These are phyloP conservation scores for Lepetodrilus schrolli DNA, from an alignment of 2,888 invertebrate genomes.

Conservation along the genomic window DNA sequence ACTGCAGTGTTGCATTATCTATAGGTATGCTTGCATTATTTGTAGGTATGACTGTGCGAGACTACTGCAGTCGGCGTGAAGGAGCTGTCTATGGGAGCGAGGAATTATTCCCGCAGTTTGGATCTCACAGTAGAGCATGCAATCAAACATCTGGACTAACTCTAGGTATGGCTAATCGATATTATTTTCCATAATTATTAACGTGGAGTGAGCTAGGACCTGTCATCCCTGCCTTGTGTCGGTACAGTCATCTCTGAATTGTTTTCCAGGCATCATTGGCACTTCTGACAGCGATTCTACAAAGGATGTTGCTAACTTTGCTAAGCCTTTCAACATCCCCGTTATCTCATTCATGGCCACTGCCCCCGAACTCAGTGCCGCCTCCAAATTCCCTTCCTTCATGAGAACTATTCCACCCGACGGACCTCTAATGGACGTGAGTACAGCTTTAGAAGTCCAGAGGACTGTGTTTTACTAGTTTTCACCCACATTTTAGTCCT, in stretches of 20 bases:
- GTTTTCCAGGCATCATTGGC: conserved; percentile 79
- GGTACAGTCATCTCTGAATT: no score
- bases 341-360: conserved; percentile 72
- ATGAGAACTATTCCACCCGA: conserved; percentile 71
- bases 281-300: conserved; percentile 78
- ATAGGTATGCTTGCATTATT: conserved; percentile 14
- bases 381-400: conserved; percentile 58
- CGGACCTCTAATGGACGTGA: conserved; percentile 62
- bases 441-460: no score
- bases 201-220: no score
- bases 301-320: conserved; percentile 77
- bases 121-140: conserved; percentile 44
- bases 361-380: conserved; percentile 56
- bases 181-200: no score
- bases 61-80: conserved; percentile 50
- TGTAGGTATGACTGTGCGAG: conserved; percentile 59
- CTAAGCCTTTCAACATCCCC: conserved; percentile 78
- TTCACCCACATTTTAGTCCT: no score
- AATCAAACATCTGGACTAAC: not conserved
- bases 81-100: conserved; percentile 46
- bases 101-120: conserved; percentile 52
- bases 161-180: conserved; percentile 2
- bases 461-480: no score
- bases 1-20: no score
- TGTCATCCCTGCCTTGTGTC: no score